phyloP scores from a whole-genome alignment of 2,888 invertebrate genomes.

The Rhingia campestris region DNA sequence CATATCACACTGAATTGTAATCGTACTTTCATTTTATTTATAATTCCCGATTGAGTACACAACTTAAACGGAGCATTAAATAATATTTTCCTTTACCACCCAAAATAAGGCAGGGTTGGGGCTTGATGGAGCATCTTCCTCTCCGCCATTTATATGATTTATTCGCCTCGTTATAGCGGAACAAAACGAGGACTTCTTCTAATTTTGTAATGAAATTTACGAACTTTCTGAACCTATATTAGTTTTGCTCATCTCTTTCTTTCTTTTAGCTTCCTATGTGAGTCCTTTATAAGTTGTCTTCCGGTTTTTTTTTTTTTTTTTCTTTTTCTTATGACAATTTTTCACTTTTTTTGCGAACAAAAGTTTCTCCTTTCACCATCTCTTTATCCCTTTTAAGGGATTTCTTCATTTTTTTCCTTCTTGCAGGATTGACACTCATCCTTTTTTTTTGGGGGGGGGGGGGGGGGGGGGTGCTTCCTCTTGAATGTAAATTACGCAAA shows the following conservation, averaged over 20 bases:
- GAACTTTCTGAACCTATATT: constrained; percentile 70
- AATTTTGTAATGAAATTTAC: constrained; percentile 71
- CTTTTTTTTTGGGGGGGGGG: constrained; percentile 7
- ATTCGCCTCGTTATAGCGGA: constrained; percentile 54
- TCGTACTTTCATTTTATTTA: constrained; percentile 65
- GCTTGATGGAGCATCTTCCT: constrained; percentile 39
- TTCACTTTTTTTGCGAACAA: constrained; percentile 59
- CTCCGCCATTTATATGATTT: constrained; percentile 71
- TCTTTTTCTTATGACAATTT: constrained; percentile 44
- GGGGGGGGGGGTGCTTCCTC: constrained; percentile 20
- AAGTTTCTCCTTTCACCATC: constrained; percentile 64
- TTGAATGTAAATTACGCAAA: constrained; percentile 65
- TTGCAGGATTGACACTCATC: neutral
- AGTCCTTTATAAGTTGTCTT: constrained; percentile 13
- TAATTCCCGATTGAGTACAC: constrained; percentile 70
- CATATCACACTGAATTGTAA: constrained; percentile 66
- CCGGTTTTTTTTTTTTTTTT: constrained; percentile 18
- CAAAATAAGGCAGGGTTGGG: neutral
- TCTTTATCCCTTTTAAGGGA: constrained; percentile 44
- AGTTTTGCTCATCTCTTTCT: constrained; percentile 23
- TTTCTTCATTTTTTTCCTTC: neutral
- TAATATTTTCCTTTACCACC: constrained; percentile 56
- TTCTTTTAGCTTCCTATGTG: neutral
- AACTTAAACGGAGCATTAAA: constrained; percentile 71
- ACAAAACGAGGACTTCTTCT: constrained; percentile 22